Conservation (phyloP, 2,888 invertebrate species). For the Hesperia comma region DNA sequence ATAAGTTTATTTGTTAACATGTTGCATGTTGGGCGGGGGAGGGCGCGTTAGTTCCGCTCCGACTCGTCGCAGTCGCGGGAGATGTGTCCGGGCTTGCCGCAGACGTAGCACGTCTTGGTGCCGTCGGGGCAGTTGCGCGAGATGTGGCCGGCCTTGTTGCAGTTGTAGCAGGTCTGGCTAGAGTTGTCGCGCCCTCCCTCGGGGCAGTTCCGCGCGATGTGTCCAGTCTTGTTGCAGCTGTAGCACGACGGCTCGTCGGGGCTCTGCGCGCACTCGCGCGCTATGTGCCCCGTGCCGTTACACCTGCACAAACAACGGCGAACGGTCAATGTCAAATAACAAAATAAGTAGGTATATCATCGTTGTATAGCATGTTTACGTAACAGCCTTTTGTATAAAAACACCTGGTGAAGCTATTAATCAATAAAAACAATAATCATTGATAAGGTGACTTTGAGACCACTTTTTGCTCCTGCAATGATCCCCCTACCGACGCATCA, state of each 20-base stretch:
- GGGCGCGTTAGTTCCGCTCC: conserved; percentile 85
- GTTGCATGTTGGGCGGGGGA: conserved; percentile 42
- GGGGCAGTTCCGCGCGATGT: conserved; percentile 94
- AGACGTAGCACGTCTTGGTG: conserved; percentile 96
- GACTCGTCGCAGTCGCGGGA: conserved; percentile 95
- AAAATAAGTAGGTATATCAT: conserved; percentile 19
- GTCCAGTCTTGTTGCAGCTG: conserved; percentile 97
- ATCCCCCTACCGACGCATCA: neutral
- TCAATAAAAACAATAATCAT: neutral
- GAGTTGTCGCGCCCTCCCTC: conserved; percentile 88
- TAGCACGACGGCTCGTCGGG: conserved; percentile 94
- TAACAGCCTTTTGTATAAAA: neutral
- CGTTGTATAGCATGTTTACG: neutral
- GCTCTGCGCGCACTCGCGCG: conserved; percentile 94
- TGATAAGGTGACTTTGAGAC: neutral
- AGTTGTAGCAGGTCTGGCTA: conserved; percentile 95
- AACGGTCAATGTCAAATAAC: neutral
- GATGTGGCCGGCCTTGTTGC: conserved; percentile 96
- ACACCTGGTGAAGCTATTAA: neutral
- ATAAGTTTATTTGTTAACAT: conserved; percentile 68
- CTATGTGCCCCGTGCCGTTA: conserved; percentile 96
- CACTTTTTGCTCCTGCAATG: neutral
- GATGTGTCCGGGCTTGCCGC: conserved; percentile 95
- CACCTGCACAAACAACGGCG: conserved; percentile 85
- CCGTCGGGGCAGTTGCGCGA: conserved; percentile 93